Evolutionary conservation across 2,888 invertebrate genomes (phyloP), one percentile per base, ranked within the genome.

Genomic region (Drosophila ustulata): DNA sequence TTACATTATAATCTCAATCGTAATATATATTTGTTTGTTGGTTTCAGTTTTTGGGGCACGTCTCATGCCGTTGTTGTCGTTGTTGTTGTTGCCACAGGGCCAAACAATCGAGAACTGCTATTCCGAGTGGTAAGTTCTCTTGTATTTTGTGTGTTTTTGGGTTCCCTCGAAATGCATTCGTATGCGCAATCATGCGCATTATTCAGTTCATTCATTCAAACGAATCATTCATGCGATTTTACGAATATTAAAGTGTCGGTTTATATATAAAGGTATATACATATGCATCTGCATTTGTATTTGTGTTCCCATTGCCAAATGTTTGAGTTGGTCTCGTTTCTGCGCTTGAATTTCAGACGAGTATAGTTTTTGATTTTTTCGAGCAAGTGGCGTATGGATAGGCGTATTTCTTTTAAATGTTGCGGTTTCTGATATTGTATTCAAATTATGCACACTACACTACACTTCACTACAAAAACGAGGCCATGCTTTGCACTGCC

Each of bases 111-210:
- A 52, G 26, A 45, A 41, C 32, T 18, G 41, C 30, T 41, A 43
- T 28, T 18, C 3, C 3, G 13, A 37, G 50, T 25, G 66, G 45
- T 49, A 23, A 50, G 57, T 64, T 53, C 37, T 52, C 25, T 18
- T 25, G 39, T 45, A 34, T 23, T 25, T 46, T 46, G 13, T 46
- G 23, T 34, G 11, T 41, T 18, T 57, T 57, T 58, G 56, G 32
- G 46, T 65, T 57, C 51, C 51, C 41, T 46, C 46, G 61, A 64
- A 75, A 41, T 63, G 62, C 62, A 67, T 66, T 75, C 45, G 55
- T 57, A 52, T 79, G 80, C 67, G 77, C 72, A 77, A 74, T 82
- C 82, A 80, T 65, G 78, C 80, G 71, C 66, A 69, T 71, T 86
- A 73, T 82, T 86, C 68, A 71, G 66, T 76, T 75, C 75, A 77